Base-by-base conservation (phyloP, 2,888 invertebrate genomes). In the Tubulanus polymorphus region DNA sequence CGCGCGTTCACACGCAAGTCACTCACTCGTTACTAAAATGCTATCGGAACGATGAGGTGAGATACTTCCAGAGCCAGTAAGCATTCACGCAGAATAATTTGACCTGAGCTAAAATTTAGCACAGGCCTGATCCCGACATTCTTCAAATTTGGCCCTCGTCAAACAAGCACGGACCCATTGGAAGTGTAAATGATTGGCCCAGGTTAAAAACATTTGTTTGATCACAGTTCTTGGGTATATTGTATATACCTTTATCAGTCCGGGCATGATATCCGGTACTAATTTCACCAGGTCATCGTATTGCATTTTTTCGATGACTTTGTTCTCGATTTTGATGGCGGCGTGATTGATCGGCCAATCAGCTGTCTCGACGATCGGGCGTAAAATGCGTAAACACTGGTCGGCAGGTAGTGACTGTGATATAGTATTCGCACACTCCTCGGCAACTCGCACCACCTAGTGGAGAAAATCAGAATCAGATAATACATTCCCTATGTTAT, bases 291-390 rank as follows among this genome's bases (percentile, higher is more conserved):
- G 87, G 1, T 87, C 85, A 26, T 89, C 85, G 61, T 89, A 87
- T 30, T 82, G 75, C 3, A 88, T 85, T 60, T 89, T 85, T 60
- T 88, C 86, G 74, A 91, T 89, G 5, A 77, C 76, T 65, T 73
- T 73, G 8, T 69, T 73, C 62, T 74, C 70, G 83, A 95, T 88
- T 82, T 95, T 95, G 48, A 96, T 88, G 56, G 93, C 93, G 64
- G 92, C 93, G 78, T 93, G 85, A 74, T 93, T 90, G 55, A 89
- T 86, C 1, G 94, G 93, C 81, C 86, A 90, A 25, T 88, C 87
- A 65, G 89, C 89, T 0, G 93, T 93, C 56, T 74, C 70, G 65
- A 96, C 91, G 68, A 95, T 87, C 0, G 95, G 92, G 69, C 86
- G 86, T 20, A 91, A 82, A 0, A 90, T 83, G 78, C 87, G 84